Base-by-base conservation (phyloP, 2,797 vertebrate genomes). In the Microctenopoma lineatum region DNA sequence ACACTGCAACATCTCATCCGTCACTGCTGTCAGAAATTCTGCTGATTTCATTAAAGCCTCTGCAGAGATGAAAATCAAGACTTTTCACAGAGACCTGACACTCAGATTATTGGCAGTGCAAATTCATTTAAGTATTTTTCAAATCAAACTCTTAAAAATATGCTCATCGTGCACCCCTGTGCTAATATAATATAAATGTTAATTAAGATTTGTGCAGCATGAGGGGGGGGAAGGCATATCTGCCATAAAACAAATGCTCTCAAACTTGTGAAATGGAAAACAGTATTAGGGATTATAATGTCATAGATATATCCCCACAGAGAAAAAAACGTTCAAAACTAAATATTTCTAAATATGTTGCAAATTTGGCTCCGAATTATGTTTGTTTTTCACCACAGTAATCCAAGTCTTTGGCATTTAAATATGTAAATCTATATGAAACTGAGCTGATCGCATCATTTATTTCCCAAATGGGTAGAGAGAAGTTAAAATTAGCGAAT, bases 151-250 rank as follows among this genome's bases (percentile, higher is more conserved):
- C 71, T 63, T 41, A 75, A 81, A 85, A 89, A 88, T 86, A 87
- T 89, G 85, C 88, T 81, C 79, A 79, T 87, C 84, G 76, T 71
- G 81, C 71, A 64, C 65, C 89, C 86, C 70, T 80, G 84, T 93
- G 91, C 92, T 92, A 90, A 93, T 87, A 93, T 88, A 90, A 94
- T 93, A 93, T 92, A 94, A 92, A 94, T 94, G 92, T 91, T 94
- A 93, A 94, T 94, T 91, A 87, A 85, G 75, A 85, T 90, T 83
- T 90, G 86, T 75, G 84, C 84, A 79, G 80, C 25, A 75, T 21
- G 21, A 87, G 79, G 73, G 73, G 70, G 63, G 78, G 70, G 86
- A 86, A 87, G 81, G 85, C 90, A 84, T 84, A 82, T 89, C 88
- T 80, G 76, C 73, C 90, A 81, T 84, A 83, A 67, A 72, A 75